A percentile compares a stretch with the other conserved stretches of the same genome.
phyloP scores from a whole-genome alignment of 1,140 invertebrate genomes.

The Halictus rubicundus region DNA sequence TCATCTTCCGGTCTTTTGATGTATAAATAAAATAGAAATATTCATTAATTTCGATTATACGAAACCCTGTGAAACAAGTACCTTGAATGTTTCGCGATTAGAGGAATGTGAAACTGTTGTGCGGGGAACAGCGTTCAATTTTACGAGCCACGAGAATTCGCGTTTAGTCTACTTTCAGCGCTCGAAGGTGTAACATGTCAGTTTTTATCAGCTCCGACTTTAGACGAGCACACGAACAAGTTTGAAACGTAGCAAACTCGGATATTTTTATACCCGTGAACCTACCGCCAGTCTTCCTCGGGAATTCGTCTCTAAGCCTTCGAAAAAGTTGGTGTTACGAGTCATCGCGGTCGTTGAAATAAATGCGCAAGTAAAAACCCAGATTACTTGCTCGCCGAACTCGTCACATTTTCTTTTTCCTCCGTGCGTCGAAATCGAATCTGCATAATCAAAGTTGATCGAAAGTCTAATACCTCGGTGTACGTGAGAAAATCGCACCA shows the following conservation, averaged over 20 bases:
- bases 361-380: not conserved
- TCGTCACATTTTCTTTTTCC: not conserved
- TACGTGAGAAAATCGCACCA: not conserved
- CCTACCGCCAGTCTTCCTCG: not conserved
- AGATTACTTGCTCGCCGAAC: not conserved
- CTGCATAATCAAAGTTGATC: not conserved
- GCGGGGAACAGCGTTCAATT: not conserved
- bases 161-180: slow-evolving; percentile 23
- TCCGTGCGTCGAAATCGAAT: not conserved
- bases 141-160: slow-evolving; percentile 8
- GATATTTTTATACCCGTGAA: slow-evolving; percentile 13
- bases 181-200: slow-evolving; percentile 28
- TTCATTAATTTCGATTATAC: too few relatives aligned
- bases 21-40: too few relatives aligned
- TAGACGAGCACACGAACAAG: slow-evolving; percentile 4
- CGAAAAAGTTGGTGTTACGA: too few relatives aligned
- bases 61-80: not conserved
- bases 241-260: slow-evolving; percentile 23
- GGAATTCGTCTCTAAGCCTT: not conserved
- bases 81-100: too few relatives aligned
- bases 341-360: not conserved
- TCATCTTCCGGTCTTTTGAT: too few relatives aligned
- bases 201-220: slow-evolving; percentile 16
- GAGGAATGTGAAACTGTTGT: not conserved
- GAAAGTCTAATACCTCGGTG: not conserved